Evolutionary conservation across 2,888 invertebrate genomes (phyloP).

Genomic region (Noctua comes): DNA sequence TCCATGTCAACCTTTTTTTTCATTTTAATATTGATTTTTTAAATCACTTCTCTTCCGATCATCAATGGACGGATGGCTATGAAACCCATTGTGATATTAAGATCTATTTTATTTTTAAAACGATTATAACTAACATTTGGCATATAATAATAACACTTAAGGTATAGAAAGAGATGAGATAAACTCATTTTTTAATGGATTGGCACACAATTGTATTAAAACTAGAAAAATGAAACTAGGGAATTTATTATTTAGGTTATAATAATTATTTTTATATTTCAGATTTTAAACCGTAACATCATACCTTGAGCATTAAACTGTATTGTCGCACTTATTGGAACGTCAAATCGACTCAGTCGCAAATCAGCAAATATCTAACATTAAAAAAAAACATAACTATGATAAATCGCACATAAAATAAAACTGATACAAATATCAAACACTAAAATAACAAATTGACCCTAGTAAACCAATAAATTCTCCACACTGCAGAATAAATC

Average conservation of each 20-base stretch:
- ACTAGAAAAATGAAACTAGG: too few species aligned
- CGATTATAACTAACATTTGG: neutral
- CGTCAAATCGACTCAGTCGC: neutral
- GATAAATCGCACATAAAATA: constrained; percentile 45
- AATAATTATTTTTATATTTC: too few species aligned
- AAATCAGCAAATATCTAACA: neutral
- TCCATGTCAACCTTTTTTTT: neutral
- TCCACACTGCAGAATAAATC: constrained; percentile 56
- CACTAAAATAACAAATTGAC: constrained; percentile 54
- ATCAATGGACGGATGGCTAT: neutral
- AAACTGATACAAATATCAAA: constrained; percentile 31
- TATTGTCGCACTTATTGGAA: neutral
- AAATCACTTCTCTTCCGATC: neutral
- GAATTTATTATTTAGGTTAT: too few species aligned
- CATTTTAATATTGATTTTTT: neutral
- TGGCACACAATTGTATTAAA: too few species aligned
- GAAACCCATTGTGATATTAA: neutral
- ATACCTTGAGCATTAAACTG: neutral
- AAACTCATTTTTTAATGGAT: too few species aligned
- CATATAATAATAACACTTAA: too few species aligned
- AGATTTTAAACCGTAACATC: neutral
- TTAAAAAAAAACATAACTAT: constrained; percentile 7
- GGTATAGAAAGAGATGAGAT: too few species aligned
- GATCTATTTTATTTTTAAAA: neutral
- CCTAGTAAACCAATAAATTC: constrained; percentile 61